These are phyloP conservation scores for Oenanthe oenanthe DNA, from an alignment of 2,113 vertebrate species.

Conservation along the genomic window DNA sequence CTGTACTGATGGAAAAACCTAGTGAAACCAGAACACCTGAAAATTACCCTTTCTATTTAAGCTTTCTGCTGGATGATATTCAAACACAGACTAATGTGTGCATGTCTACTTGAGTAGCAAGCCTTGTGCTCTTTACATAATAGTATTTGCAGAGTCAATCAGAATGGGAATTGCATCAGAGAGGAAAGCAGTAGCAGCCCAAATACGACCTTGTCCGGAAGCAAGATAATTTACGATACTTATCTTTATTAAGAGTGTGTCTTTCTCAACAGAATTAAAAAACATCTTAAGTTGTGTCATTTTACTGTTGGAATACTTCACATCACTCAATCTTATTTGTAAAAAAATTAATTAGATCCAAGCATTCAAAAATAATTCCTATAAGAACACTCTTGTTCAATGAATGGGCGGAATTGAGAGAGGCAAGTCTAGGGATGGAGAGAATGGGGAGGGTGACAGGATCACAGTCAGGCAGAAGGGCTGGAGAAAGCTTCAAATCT, in stretches of 20 bases:
- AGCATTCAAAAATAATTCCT: neutral
- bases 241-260: neutral
- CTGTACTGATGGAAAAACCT: neutral
- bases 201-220: neutral
- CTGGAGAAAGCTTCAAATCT: neutral
- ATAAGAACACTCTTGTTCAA: neutral
- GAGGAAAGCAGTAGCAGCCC: neutral
- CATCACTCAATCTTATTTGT: neutral
- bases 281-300: neutral
- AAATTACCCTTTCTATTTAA: neutral
- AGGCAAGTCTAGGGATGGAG: neutral
- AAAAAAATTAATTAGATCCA: neutral
- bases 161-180: neutral
- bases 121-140: neutral
- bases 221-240: neutral
- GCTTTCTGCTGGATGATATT: neutral
- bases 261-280: neutral
- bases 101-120: neutral
- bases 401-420: accelerated
- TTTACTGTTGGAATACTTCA: neutral
- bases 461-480: neutral
- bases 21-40: neutral
- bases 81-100: neutral
- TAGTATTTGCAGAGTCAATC: neutral
- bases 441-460: accelerated